phyloP scores from a whole-genome alignment of 1,140 invertebrate species.

The Cherax quadricarinatus region DNA sequence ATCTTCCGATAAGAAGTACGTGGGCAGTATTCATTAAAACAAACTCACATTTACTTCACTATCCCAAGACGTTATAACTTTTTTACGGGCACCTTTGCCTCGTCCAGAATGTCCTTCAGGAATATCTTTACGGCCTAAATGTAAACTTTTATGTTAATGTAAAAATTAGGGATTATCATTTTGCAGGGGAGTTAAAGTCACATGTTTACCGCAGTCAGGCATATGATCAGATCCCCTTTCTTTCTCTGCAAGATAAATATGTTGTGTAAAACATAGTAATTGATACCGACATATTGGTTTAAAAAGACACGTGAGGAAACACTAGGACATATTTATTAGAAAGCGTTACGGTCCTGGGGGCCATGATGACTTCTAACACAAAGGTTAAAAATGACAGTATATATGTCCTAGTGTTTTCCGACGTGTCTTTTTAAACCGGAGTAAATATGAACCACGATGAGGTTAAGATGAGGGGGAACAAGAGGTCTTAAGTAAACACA shows the following conservation, averaged over 20 bases:
- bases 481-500: no score
- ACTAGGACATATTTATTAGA: no score
- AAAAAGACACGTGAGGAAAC: no score
- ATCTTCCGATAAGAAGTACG: slow-evolving; percentile 58
- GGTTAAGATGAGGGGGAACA: background rate
- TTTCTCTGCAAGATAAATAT: no score
- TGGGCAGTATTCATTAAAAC: slow-evolving; percentile 50
- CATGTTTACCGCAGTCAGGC: slow-evolving; percentile 1
- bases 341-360: no score
- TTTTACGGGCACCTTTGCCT: slow-evolving; percentile 22
- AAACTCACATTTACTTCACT: slow-evolving; percentile 33
- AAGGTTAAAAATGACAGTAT: no score
- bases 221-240: background rate
- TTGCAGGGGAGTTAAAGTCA: background rate
- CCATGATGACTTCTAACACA: no score
- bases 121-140: slow-evolving; percentile 61
- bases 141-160: slow-evolving; percentile 61
- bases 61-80: slow-evolving; percentile 39
- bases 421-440: no score
- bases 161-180: slow-evolving; percentile 60
- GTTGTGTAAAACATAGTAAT: no score
- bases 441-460: background rate
- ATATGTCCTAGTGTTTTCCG: no score
- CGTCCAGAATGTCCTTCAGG: slow-evolving; percentile 27
- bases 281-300: no score